Conservation (phyloP, 2,797 vertebrate species). For the Tauraco hartlaubi region DNA sequence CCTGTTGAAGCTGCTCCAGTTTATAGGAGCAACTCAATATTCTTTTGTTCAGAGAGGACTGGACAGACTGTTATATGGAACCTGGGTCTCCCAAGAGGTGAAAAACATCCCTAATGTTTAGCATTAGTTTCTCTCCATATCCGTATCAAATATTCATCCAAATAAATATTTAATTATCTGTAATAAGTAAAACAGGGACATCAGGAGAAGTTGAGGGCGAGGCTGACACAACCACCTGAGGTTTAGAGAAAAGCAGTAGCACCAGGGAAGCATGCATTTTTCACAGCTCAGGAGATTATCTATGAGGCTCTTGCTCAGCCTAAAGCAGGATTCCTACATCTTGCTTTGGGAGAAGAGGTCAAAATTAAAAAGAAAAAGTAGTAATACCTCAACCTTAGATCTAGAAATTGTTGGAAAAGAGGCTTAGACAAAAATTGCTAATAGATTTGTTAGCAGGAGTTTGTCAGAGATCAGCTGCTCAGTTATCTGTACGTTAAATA, state of each 20-base stretch:
- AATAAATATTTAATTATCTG: neutral
- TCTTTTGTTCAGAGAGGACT: rapidly evolving
- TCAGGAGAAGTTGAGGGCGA: neutral
- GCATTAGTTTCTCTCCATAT: neutral
- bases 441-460: neutral
- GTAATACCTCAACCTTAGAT: neutral
- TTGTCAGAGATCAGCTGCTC: neutral
- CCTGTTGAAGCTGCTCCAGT: neutral
- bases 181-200: neutral
- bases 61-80: neutral
- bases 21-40: neutral
- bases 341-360: neutral
- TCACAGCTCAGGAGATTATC: neutral
- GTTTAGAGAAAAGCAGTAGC: neutral
- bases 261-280: neutral
- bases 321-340: neutral
- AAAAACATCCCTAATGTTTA: neutral
- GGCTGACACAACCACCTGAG: neutral
- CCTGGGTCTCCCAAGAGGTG: neutral
- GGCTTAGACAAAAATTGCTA: neutral
- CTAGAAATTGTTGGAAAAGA: neutral
- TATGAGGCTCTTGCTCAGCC: neutral
- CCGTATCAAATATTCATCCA: neutral
- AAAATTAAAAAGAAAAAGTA: neutral
- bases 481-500: neutral